Percentiles rank a stretch among this genome's conserved stretches.
These are phyloP conservation scores for Daphoenositta chrysoptera DNA, from an alignment of 2,113 vertebrate species.

Conservation along the genomic window DNA sequence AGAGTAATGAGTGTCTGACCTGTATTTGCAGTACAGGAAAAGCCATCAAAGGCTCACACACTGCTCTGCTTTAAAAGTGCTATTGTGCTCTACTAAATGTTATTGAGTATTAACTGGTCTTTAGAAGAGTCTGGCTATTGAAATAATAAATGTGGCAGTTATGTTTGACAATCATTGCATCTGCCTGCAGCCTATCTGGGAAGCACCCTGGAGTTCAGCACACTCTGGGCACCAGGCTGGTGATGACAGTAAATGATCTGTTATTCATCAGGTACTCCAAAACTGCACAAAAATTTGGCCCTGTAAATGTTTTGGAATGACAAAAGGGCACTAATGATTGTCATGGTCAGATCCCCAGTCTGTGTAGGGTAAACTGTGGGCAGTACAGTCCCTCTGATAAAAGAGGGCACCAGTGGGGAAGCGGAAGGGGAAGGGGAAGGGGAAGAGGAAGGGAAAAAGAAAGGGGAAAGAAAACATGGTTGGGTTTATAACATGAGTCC, in stretches of 20 bases:
- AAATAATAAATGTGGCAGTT: not conserved
- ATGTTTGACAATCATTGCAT: not conserved
- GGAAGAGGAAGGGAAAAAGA: not conserved
- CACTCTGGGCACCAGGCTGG: not conserved
- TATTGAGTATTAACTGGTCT: conserved; percentile 5
- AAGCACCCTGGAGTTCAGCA: not conserved
- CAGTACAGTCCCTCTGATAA: not conserved
- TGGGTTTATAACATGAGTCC: not conserved
- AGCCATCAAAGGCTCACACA: not conserved
- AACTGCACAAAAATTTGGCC: not conserved
- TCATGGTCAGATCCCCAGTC: not conserved
- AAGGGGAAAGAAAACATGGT: too few relatives aligned
- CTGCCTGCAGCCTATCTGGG: not conserved
- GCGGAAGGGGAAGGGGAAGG: too few relatives aligned
- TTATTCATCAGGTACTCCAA: not conserved
- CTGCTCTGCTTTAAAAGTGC: not conserved
- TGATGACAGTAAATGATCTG: not conserved
- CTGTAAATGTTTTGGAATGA: not conserved
- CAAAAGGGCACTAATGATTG: not conserved
- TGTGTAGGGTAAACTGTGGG: not conserved
- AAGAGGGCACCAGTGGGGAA: not conserved
- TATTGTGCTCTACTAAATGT: not conserved
- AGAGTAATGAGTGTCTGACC: not conserved
- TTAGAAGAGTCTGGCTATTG: not conserved
- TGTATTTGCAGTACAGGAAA: not conserved